These are phyloP conservation scores for Pseudomyrmex flavicornis DNA, from an alignment of 1,140 invertebrate species.

Conservation along the genomic window DNA sequence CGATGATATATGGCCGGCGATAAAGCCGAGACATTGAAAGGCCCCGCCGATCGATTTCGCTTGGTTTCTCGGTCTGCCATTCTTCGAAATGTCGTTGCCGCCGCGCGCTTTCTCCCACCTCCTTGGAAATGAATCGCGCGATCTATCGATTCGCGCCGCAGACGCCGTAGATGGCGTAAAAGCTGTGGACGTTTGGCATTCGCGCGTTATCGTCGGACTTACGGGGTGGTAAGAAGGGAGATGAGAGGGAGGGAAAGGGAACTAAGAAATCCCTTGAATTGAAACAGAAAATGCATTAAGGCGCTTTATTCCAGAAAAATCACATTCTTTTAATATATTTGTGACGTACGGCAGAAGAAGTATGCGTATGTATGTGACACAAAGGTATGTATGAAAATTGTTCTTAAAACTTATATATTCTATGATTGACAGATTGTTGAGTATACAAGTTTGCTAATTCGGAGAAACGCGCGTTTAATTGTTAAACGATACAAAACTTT, in stretches of 20 bases:
- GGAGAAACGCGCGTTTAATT: neutral
- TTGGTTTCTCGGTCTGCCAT: slow-evolving; percentile 73
- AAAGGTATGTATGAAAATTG: neutral
- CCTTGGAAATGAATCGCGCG: slow-evolving; percentile 56
- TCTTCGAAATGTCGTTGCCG: slow-evolving; percentile 58
- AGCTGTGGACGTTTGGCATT: slow-evolving; percentile 42
- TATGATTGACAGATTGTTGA: neutral
- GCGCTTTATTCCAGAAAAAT: neutral
- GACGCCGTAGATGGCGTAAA: slow-evolving; percentile 38
- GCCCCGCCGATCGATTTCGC: slow-evolving; percentile 74
- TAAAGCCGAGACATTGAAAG: slow-evolving; percentile 82
- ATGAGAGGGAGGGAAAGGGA: slow-evolving; percentile 7
- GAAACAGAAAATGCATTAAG: slow-evolving; percentile 21
- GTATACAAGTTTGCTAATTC: neutral
- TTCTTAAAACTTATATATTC: neutral
- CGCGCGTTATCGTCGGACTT: slow-evolving; percentile 50
- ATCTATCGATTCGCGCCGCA: slow-evolving; percentile 49
- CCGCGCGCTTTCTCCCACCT: slow-evolving; percentile 47
- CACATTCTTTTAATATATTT: slow-evolving; percentile 16
- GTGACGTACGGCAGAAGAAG: too few species aligned
- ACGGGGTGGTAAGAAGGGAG: neutral
- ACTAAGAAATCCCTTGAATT: neutral
- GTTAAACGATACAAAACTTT: slow-evolving; percentile 25
- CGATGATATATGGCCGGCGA: slow-evolving; percentile 83
- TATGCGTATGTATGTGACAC: too few species aligned